phyloP scores from a whole-genome alignment of 2,888 invertebrate species.

The Thera obeliscata region DNA sequence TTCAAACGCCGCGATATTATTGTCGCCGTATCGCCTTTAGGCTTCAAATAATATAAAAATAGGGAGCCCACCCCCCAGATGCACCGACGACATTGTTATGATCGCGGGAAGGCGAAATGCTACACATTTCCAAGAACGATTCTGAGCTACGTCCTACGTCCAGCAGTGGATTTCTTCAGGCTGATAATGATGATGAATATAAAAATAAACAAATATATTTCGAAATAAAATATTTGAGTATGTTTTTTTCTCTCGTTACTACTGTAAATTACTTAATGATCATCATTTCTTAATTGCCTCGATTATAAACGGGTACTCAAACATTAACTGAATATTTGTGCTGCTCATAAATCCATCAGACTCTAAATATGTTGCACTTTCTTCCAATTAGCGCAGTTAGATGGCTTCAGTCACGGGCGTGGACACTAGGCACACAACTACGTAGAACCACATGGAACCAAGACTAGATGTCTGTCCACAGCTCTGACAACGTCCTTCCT shows the following conservation, averaged over 20 bases:
- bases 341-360: slow-evolving; percentile 28
- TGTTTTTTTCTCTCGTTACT: neutral
- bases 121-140: no score
- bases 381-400: slow-evolving; percentile 29
- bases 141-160: no score
- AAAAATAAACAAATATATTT: neutral
- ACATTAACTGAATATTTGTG: slow-evolving; percentile 12
- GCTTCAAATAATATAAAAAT: no score
- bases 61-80: no score
- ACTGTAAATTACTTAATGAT: neutral
- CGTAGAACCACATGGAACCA: no score
- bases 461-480: neutral
- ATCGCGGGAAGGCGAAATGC: no score
- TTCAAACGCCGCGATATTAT: slow-evolving; percentile 4
- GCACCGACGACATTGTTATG: no score
- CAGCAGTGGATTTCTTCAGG: no score
- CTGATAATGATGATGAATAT: no score
- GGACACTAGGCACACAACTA: neutral
- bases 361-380: slow-evolving; percentile 20
- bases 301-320: neutral
- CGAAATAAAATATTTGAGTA: neutral
- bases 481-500: neutral
- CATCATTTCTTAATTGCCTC: slow-evolving; percentile 11
- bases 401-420: slow-evolving; percentile 17
- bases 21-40: neutral